Conservation (phyloP, 1,140 invertebrate species). For the Heliconius nattereri region DNA sequence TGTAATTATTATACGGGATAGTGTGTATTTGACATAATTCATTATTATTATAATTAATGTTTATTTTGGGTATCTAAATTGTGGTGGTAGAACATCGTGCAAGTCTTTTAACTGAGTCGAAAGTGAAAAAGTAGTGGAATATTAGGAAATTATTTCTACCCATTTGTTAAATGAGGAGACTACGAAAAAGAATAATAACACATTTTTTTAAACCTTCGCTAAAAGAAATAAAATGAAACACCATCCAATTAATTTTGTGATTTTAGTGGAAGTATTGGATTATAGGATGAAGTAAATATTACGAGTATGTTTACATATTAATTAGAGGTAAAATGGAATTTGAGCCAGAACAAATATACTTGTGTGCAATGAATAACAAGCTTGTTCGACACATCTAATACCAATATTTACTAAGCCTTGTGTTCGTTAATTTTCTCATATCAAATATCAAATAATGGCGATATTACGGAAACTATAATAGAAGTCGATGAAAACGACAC, state of each 20-base stretch:
- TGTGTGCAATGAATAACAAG: constrained; percentile 8
- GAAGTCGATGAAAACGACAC: background rate
- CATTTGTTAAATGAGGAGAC: too few relatives aligned
- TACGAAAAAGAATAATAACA: background rate
- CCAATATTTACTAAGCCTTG: background rate
- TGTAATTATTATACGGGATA: background rate
- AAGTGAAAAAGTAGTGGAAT: too few relatives aligned
- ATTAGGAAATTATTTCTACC: too few relatives aligned
- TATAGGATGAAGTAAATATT: constrained; percentile 6
- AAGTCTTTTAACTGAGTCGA: too few relatives aligned
- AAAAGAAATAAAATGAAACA: background rate
- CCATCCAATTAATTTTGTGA: background rate
- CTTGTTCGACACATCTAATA: constrained; percentile 11
- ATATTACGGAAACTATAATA: background rate
- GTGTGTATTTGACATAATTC: too few relatives aligned
- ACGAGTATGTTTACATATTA: background rate
- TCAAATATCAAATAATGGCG: background rate
- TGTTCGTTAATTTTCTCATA: constrained; percentile 9
- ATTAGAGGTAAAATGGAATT: constrained; percentile 12
- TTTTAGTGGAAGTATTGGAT: constrained; percentile 1
- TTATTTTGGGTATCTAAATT: too few relatives aligned
- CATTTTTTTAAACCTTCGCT: background rate
- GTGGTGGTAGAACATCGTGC: too few relatives aligned
- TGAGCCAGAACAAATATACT: constrained; percentile 7
- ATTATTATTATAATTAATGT: too few relatives aligned